These are phyloP conservation scores for Tipula lateralis DNA, from an alignment of 2,888 invertebrate species.

Conservation along the genomic window DNA sequence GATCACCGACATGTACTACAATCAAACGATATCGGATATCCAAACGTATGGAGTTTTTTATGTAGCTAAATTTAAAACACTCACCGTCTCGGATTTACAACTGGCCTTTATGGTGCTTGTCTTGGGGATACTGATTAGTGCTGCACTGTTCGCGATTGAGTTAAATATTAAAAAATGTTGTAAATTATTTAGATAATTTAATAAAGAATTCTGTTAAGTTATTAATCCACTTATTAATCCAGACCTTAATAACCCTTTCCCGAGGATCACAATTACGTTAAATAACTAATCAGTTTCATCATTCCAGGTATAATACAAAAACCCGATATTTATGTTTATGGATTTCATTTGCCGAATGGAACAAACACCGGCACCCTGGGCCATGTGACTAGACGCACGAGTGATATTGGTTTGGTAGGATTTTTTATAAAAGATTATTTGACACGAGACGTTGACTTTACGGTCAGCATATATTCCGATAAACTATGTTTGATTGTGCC, in stretches of 20 bases:
- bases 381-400: slow-evolving; percentile 42
- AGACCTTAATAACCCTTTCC: not conserved
- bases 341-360: slow-evolving; percentile 43
- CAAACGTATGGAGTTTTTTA: slow-evolving; percentile 36
- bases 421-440: slow-evolving; percentile 50
- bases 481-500: slow-evolving; percentile 47
- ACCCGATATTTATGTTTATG: slow-evolving; percentile 43
- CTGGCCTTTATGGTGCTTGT: slow-evolving; percentile 44
- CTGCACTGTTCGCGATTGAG: not conserved
- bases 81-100: slow-evolving; percentile 45
- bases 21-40: slow-evolving; percentile 40
- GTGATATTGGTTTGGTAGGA: slow-evolving; percentile 46
- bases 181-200: not conserved
- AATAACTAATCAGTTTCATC: not conserved
- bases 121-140: not conserved
- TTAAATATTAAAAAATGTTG: not conserved
- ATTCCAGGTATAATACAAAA: slow-evolving; percentile 39
- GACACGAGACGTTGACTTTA: slow-evolving; percentile 44
- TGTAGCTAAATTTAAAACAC: slow-evolving; percentile 41
- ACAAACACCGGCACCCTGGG: slow-evolving; percentile 46
- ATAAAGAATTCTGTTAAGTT: not conserved
- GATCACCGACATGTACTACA: slow-evolving; percentile 42
- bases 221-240: not conserved
- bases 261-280: not conserved
- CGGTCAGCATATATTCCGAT: slow-evolving; percentile 46